A percentile compares a stretch with the other conserved stretches of the same genome.
Conservation (phyloP, 92 coral and sea anemone genomes). For the Virgularia gustaviana region DNA sequence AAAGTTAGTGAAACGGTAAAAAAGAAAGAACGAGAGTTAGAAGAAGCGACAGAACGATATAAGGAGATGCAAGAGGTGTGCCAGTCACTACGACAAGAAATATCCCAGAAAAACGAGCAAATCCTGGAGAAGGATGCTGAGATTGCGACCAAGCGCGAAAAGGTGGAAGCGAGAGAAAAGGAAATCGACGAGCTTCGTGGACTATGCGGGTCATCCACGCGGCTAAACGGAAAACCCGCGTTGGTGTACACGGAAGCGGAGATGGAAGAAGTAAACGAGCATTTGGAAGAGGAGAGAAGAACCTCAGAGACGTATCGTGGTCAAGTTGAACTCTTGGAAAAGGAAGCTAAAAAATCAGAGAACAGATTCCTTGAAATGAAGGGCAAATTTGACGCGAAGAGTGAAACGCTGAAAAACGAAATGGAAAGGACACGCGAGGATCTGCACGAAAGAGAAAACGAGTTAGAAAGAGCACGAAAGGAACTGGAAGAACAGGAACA, state of each 20-base stretch:
- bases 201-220: slow-evolving; percentile 1
- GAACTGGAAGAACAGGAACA: background rate
- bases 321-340: slow-evolving; percentile 10
- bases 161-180: background rate
- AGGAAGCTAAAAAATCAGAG: background rate
- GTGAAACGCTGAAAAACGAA: background rate
- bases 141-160: slow-evolving; percentile 20
- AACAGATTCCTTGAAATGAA: background rate
- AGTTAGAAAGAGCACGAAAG: background rate
- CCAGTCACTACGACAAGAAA: slow-evolving; percentile 1
- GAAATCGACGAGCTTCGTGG: slow-evolving; percentile 1
- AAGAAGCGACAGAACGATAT: slow-evolving; percentile 8
- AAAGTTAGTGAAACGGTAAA: background rate
- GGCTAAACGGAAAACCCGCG: slow-evolving; percentile 11
- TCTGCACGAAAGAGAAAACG: background rate
- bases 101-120: slow-evolving; percentile 22
- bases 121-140: slow-evolving; percentile 10
- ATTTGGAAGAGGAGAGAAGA: slow-evolving; percentile 16
- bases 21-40: background rate
- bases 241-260: slow-evolving; percentile 18
- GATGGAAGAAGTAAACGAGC: slow-evolving; percentile 17
- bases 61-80: slow-evolving; percentile 22
- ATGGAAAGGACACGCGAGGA: background rate
- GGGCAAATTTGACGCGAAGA: background rate
- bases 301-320: background rate